These are phyloP conservation scores for Ochotona curzoniae DNA, from an alignment of 2,113 vertebrate species.

Conservation along the genomic window DNA sequence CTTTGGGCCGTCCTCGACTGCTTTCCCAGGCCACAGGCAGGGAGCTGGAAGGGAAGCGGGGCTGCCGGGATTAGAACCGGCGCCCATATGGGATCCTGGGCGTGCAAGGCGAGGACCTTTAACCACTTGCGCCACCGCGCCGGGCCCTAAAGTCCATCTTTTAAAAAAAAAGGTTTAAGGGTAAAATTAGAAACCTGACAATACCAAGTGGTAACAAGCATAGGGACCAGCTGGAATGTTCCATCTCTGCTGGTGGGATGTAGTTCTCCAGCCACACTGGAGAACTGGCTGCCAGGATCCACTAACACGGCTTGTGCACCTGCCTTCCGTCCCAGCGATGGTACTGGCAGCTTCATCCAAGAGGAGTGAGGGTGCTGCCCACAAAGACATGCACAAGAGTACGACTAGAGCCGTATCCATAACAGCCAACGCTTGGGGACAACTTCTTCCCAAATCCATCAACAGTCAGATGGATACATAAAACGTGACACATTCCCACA, in stretches of 20 bases:
- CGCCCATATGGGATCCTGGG: too few species aligned
- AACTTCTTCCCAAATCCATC: background rate
- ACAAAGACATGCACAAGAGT: background rate
- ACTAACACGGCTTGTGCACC: accelerated
- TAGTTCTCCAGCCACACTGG: accelerated
- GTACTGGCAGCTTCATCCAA: background rate
- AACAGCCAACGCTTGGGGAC: background rate
- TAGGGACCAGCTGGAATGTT: background rate
- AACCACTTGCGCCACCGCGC: too few species aligned
- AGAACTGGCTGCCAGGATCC: background rate
- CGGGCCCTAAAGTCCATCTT: too few species aligned
- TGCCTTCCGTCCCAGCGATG: background rate
- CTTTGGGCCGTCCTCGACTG: too few species aligned
- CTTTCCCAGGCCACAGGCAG: too few species aligned
- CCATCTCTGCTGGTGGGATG: accelerated
- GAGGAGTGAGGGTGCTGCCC: background rate
- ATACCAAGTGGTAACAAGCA: background rate
- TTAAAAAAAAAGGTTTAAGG: background rate
- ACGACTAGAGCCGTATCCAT: background rate
- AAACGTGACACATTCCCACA: background rate
- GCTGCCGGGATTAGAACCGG: too few species aligned
- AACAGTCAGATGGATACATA: too few species aligned
- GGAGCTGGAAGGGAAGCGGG: too few species aligned
- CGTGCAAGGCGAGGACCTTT: too few species aligned
- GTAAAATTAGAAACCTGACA: background rate